Percentiles rank a stretch among this genome's conserved stretches.
Evolutionary conservation across 2,888 invertebrate genomes (phyloP).

Genomic region (Conomelus anceps): DNA sequence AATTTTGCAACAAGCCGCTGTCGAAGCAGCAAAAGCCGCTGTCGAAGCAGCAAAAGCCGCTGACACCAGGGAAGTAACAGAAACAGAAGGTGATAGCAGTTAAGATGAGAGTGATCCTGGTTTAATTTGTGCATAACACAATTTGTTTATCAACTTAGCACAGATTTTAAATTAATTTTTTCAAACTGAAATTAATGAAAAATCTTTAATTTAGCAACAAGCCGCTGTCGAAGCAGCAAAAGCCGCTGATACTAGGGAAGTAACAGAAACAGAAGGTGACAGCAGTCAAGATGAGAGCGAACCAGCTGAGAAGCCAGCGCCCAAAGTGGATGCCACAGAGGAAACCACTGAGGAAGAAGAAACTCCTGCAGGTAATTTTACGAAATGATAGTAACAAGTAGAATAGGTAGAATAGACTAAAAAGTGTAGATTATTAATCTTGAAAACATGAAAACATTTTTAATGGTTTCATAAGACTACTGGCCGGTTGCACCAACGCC

Average conservation of each 20-base stretch:
- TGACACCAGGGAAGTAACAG: slow-evolving; percentile 21
- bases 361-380: neutral
- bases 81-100: slow-evolving; percentile 9
- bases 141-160: too few relatives aligned
- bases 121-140: too few relatives aligned
- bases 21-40: neutral
- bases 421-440: too few relatives aligned
- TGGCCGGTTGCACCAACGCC: too few relatives aligned
- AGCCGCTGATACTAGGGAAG: slow-evolving; percentile 16
- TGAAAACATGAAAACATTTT: too few relatives aligned
- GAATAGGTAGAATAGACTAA: too few relatives aligned
- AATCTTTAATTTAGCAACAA: neutral
- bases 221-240: neutral
- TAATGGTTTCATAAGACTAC: too few relatives aligned
- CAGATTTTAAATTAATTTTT: neutral
- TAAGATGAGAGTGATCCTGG: slow-evolving; percentile 17
- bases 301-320: neutral
- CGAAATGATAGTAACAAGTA: too few relatives aligned
- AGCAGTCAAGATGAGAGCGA: slow-evolving; percentile 18
- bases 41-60: neutral
- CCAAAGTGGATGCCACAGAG: neutral
- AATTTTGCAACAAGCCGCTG: neutral
- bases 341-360: slow-evolving; percentile 14
- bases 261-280: slow-evolving; percentile 15
- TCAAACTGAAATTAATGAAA: neutral